A percentile compares a stretch with the other conserved stretches of the same genome.
These are phyloP conservation scores for Barbus barbus DNA, from an alignment of 2,113 vertebrate species.

Conservation along the genomic window DNA sequence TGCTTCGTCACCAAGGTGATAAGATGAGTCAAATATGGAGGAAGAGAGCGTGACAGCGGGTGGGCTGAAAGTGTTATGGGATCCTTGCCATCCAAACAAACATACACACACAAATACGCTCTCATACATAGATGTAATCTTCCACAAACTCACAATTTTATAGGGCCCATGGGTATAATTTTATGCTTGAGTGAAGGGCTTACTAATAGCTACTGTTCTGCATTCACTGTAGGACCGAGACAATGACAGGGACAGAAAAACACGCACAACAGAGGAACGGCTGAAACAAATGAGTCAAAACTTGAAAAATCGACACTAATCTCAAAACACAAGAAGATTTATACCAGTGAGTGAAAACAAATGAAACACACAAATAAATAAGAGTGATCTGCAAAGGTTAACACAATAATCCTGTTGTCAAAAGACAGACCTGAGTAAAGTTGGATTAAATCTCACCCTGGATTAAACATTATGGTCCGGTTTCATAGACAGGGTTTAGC, in stretches of 20 bases:
- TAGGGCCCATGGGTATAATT: conserved; percentile 86
- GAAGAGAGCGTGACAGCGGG: conserved; percentile 15
- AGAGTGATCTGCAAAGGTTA: conserved; percentile 77
- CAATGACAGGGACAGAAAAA: conserved; percentile 25
- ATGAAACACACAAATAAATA: conserved; percentile 78
- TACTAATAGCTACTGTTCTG: conserved; percentile 86
- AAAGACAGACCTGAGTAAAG: not conserved
- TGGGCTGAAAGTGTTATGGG: conserved; percentile 22
- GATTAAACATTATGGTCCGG: too few relatives aligned
- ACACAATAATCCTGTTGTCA: conserved; percentile 60
- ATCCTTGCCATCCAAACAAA: not conserved
- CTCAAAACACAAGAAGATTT: not conserved
- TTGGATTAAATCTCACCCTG: not conserved
- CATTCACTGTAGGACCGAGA: conserved; percentile 55
- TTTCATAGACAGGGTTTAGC: too few relatives aligned
- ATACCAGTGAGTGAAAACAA: conserved; percentile 37
- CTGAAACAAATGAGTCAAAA: conserved; percentile 6
- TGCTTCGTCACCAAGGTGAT: conserved; percentile 25
- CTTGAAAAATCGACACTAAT: not conserved
- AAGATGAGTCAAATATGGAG: conserved; percentile 17
- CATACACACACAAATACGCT: conserved; percentile 10
- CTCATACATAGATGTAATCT: conserved; percentile 84
- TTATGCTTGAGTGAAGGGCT: conserved; percentile 85
- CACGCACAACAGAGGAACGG: not conserved
- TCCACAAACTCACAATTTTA: conserved; percentile 82